Base-by-base conservation (phyloP, 1,140 invertebrate species). In the Trypoxylus dichotomus region DNA sequence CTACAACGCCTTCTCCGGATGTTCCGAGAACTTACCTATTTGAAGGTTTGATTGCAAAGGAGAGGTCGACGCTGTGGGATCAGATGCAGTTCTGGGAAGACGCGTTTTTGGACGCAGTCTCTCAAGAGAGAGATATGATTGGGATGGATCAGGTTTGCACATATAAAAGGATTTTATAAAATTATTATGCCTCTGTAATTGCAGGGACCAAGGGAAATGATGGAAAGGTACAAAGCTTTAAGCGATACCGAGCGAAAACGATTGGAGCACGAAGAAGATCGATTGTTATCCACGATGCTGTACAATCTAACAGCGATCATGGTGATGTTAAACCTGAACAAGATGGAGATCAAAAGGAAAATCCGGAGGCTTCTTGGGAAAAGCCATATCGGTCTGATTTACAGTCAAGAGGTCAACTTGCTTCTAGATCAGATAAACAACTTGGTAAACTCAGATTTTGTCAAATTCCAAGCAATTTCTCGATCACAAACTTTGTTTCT, bases 11-110 rank as follows among this genome's bases (percentile, higher is more conserved):
- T 0, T 95, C 94, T 82, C 95, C 95, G 0, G 96, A 97, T 79
- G 92, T 93, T 32, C 92, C 93, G 0, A 89, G 96, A 80, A 96
- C 95, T 0, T 98, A 98, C 86, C 86, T 99, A 6, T 99, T 97
- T 86, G 96, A 98, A 89, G 96, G 95, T 2, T 83, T 92, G 11
- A 85, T 92, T 79, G 91, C 90, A 83, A 90, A 89, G 79, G 87
- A 85, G 2, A 89, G 97, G 80, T 94, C 94, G 3, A 91, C 92
- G 42, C 86, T 99, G n/a, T 99, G 98, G 98, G 97, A 99, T 86
- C 96, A 99, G 88, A 98, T 99, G 95, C 97, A 99, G 84, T 99
- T 99, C 87, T 99, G 98, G 98, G 98, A 99, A 87, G 98, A 99
- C 86, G 95, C 96, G 0, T 99, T 99, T 85, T 88, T 99, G 27